Conservation (phyloP, 2,113 vertebrate species). For the Procapra przewalskii region DNA sequence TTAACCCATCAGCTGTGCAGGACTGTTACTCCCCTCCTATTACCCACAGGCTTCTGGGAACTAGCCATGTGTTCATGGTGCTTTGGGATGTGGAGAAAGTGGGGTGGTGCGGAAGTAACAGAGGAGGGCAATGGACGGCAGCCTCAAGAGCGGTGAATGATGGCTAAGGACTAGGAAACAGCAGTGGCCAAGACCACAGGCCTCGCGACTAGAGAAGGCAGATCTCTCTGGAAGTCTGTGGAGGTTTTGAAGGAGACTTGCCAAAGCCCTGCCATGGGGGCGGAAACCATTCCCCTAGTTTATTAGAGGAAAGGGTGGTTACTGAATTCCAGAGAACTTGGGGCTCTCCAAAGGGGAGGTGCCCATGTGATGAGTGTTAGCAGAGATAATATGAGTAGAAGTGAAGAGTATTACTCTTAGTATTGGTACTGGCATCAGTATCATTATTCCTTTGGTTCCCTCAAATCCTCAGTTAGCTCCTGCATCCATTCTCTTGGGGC, state of each 20-base stretch:
- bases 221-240: background rate
- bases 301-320: background rate
- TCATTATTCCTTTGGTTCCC: background rate
- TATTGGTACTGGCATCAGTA: background rate
- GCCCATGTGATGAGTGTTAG: background rate
- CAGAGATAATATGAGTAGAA: background rate
- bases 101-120: background rate
- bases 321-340: background rate
- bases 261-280: background rate
- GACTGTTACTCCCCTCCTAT: background rate
- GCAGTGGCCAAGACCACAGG: background rate
- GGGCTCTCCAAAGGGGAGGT: background rate
- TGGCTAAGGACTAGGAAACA: background rate
- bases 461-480: background rate
- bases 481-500: background rate
- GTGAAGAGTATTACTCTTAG: background rate
- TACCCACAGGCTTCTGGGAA: background rate
- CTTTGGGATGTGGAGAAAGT: background rate
- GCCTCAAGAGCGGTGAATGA: background rate
- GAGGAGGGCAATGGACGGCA: fast-evolving
- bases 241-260: background rate
- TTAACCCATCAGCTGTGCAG: background rate
- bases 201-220: background rate
- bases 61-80: background rate
- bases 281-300: background rate